These are phyloP conservation scores for Pogona vitticeps DNA, from an alignment of 2,113 vertebrate species.

Conservation along the genomic window DNA sequence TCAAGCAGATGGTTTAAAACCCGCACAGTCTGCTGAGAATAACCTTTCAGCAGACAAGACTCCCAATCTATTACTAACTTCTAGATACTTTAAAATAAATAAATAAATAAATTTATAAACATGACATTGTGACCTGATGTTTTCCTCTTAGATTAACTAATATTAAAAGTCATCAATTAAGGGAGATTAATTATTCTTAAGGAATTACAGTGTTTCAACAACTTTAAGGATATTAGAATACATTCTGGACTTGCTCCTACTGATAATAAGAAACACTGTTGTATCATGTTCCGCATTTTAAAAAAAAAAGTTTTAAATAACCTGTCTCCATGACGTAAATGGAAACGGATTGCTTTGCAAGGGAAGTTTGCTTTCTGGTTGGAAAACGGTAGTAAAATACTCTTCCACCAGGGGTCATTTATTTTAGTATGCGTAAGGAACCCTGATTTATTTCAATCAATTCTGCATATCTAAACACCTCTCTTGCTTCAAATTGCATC, in stretches of 20 bases:
- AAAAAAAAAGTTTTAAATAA: too few relatives aligned
- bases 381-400: too few relatives aligned
- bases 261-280: too few relatives aligned
- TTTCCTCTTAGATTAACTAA: slow-evolving; percentile 71
- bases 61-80: slow-evolving; percentile 66
- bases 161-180: slow-evolving; percentile 75
- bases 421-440: too few relatives aligned
- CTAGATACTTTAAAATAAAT: slow-evolving; percentile 56
- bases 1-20: slow-evolving; percentile 63
- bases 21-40: slow-evolving; percentile 56
- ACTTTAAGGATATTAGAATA: slow-evolving; percentile 59
- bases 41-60: slow-evolving; percentile 61
- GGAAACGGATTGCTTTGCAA: not conserved
- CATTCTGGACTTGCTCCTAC: slow-evolving; percentile 29
- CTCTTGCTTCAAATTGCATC: too few relatives aligned
- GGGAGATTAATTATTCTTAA: slow-evolving; percentile 77
- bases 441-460: too few relatives aligned
- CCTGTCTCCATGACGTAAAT: not conserved
- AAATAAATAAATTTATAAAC: slow-evolving; percentile 59
- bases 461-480: too few relatives aligned
- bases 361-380: too few relatives aligned
- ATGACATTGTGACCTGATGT: slow-evolving; percentile 71
- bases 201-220: slow-evolving; percentile 67
- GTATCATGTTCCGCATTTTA: too few relatives aligned
- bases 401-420: too few relatives aligned